Conservation (phyloP, 2,888 invertebrate species). For the Gastrophysa polygoni region DNA sequence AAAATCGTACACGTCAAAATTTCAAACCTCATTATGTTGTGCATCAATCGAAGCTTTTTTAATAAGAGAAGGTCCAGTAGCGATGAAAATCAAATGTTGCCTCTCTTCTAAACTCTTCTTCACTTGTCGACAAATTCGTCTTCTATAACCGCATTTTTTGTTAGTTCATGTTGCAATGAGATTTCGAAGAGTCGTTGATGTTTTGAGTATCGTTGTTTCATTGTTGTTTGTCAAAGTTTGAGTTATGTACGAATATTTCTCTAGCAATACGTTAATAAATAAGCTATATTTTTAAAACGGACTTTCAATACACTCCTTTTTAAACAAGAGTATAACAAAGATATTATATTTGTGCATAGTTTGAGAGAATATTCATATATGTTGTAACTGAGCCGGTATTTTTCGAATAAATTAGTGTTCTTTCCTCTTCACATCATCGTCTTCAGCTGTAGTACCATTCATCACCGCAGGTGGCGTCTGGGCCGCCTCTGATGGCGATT, state of each 20-base stretch:
- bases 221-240: conserved; percentile 23
- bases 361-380: no score
- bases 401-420: not conserved
- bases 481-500: not conserved
- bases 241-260: conserved; percentile 36
- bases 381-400: no score
- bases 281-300: conserved; percentile 42
- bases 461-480: not conserved
- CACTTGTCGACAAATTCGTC: no score
- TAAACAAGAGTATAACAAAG: no score
- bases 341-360: no score
- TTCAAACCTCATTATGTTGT: no score
- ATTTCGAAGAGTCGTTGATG: conserved; percentile 2
- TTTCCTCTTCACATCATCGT: not conserved
- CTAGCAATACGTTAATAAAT: conserved; percentile 45
- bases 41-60: no score
- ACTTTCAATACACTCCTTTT: not conserved
- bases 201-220: not conserved
- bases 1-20: no score
- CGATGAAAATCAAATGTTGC: no score
- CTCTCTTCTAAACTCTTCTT: no score
- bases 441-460: conserved; percentile 8
- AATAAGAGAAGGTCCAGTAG: no score
- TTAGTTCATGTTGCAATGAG: not conserved
- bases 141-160: no score